Evolutionary conservation across 2,113 vertebrate genomes (phyloP).

Genomic region (Cheilinus undulatus): DNA sequence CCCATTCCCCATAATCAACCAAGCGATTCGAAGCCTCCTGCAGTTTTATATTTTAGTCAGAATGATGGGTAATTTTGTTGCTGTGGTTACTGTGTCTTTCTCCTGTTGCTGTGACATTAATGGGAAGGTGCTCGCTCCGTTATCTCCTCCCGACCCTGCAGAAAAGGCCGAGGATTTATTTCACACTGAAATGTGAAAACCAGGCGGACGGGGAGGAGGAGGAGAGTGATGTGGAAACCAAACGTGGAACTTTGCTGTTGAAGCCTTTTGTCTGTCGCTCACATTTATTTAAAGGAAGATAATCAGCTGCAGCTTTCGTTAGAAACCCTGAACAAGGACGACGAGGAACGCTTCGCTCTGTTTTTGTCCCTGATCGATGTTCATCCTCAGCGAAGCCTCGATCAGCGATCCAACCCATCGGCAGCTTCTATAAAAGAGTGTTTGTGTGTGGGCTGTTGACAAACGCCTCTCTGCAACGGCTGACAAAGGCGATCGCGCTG

Average conservation of each 20-base stretch:
- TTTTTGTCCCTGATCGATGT: slow-evolving; percentile 15
- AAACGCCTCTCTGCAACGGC: not conserved
- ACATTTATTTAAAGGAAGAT: not conserved
- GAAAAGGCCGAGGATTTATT: not conserved
- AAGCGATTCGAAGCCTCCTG: slow-evolving; percentile 47
- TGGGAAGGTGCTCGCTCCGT: slow-evolving; percentile 35
- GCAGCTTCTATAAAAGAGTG: slow-evolving; percentile 36
- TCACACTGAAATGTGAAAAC: slow-evolving; percentile 9
- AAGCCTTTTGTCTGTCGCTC: slow-evolving; percentile 6
- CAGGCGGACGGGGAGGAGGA: not conserved
- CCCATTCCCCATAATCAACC: slow-evolving; percentile 25
- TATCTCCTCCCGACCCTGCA: slow-evolving; percentile 11
- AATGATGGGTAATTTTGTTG: slow-evolving; percentile 30
- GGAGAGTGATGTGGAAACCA: not conserved
- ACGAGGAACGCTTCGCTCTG: not conserved
- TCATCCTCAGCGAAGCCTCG: slow-evolving; percentile 6
- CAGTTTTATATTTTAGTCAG: slow-evolving; percentile 10
- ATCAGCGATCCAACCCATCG: slow-evolving; percentile 35
- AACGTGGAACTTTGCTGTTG: not conserved
- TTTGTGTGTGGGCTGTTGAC: slow-evolving; percentile 15
- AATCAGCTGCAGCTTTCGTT: not conserved
- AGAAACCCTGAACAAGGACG: too few relatives aligned
- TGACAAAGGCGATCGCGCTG: not conserved
- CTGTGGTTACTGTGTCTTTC: slow-evolving; percentile 36
- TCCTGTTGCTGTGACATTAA: slow-evolving; percentile 67